Conservation (phyloP, 37 sponge, comb jelly and placozoan species). For the Hormiphora californensis region DNA sequence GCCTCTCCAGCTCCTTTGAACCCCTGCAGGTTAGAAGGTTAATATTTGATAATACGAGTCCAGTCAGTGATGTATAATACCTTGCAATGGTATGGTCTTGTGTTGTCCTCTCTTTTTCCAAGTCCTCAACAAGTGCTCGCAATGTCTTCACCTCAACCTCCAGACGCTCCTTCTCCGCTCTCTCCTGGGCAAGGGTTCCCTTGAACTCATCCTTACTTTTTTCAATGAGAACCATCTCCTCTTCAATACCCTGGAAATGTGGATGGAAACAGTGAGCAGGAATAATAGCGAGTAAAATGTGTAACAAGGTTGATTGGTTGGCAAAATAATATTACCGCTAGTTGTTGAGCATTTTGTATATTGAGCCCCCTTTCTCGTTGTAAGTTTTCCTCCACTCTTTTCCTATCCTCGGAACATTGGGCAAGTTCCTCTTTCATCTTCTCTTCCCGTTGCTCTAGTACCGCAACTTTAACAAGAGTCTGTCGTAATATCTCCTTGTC, state of each 20-base stretch:
- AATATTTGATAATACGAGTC: no score
- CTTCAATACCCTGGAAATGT: background rate
- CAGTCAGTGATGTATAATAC: no score
- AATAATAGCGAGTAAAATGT: background rate
- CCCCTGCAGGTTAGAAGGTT: no score
- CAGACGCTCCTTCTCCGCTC: background rate
- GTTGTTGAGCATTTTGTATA: conserved; percentile 9
- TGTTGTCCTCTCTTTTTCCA: background rate
- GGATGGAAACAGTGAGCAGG: background rate
- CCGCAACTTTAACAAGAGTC: background rate
- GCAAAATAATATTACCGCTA: background rate
- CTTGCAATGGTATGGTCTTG: no score
- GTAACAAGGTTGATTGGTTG: background rate
- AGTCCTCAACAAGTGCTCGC: background rate
- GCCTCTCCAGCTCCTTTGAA: no score
- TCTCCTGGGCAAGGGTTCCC: background rate
- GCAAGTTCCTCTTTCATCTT: background rate
- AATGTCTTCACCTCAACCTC: background rate
- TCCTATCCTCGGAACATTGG: background rate
- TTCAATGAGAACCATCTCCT: background rate
- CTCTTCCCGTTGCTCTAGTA: background rate
- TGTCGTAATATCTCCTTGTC: background rate
- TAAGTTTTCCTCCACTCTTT: background rate
- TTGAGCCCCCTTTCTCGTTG: conserved; percentile 31
- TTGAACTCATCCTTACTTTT: background rate